Conservation (phyloP, 2,888 invertebrate genomes). For the Torymus auratus region DNA sequence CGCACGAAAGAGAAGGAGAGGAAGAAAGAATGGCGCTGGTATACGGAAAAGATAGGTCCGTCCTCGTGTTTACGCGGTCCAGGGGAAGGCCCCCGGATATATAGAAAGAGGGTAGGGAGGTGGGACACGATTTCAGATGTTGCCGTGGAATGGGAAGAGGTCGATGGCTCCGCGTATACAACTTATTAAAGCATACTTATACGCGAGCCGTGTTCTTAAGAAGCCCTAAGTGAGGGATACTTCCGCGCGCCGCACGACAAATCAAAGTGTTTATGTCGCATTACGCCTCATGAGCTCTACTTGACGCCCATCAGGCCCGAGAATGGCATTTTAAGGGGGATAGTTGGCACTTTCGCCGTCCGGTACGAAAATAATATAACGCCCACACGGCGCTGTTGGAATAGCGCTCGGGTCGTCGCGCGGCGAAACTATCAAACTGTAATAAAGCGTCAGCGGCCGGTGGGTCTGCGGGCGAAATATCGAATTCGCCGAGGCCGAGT, state of each 20-base stretch:
- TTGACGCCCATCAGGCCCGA: constrained; percentile 22
- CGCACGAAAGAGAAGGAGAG: neutral
- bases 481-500: no score
- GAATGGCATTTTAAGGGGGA: constrained; percentile 41
- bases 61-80: neutral
- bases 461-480: no score
- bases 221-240: no score
- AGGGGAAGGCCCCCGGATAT: constrained; percentile 1
- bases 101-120: no score
- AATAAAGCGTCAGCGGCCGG: neutral
- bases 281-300: constrained; percentile 46
- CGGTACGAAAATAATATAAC: constrained; percentile 17
- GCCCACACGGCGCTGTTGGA: no score
- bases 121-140: constrained; percentile 14
- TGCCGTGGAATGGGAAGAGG: neutral
- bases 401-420: neutral
- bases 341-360: constrained; percentile 36
- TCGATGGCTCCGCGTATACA: neutral
- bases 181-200: neutral
- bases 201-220: no score
- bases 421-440: constrained; percentile 15
- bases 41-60: no score
- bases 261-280: neutral
- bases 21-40: neutral
- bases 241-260: no score